These are phyloP conservation scores for Zophobas morio DNA, from an alignment of 1,140 invertebrate genomes.

Conservation along the genomic window DNA sequence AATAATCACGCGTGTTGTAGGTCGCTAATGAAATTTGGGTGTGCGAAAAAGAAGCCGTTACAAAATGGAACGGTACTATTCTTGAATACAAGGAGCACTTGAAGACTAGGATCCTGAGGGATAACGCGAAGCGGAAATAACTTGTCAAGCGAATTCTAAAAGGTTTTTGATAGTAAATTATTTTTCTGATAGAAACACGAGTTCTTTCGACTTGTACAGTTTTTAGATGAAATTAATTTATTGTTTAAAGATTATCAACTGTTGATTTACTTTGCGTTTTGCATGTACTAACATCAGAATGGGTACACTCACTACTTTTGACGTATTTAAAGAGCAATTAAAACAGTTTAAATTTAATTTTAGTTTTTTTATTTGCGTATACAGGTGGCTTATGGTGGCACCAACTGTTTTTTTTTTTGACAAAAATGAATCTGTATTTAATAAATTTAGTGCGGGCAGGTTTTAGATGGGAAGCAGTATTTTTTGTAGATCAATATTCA, in stretches of 20 bases:
- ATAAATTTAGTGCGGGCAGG: too few species aligned
- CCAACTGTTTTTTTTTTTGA: background rate
- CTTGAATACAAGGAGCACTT: constrained; percentile 96
- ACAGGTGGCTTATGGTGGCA: background rate
- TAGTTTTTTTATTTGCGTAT: background rate
- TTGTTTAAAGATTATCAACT: constrained; percentile 18
- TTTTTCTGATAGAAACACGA: constrained; percentile 38
- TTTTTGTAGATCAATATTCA: too few species aligned
- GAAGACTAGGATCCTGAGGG: constrained; percentile 84
- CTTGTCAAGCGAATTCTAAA: constrained; percentile 20
- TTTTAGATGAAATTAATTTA: constrained; percentile 48
- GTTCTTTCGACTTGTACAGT: constrained; percentile 29
- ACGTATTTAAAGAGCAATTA: constrained; percentile 15
- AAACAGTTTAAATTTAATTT: background rate
- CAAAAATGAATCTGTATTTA: too few species aligned
- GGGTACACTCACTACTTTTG: constrained; percentile 25
- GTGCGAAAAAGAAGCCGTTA: constrained; percentile 96
- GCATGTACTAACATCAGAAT: constrained; percentile 23
- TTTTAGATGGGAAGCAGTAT: too few species aligned
- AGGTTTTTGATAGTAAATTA: constrained; percentile 39
- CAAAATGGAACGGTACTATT: constrained; percentile 98
- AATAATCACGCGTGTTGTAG: constrained; percentile 69
- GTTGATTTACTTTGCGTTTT: background rate
- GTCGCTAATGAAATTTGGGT: constrained; percentile 99
- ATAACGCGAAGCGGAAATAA: constrained; percentile 68